Base-by-base conservation (phyloP, 2,113 vertebrate species). In the Gopherus evgoodei region DNA sequence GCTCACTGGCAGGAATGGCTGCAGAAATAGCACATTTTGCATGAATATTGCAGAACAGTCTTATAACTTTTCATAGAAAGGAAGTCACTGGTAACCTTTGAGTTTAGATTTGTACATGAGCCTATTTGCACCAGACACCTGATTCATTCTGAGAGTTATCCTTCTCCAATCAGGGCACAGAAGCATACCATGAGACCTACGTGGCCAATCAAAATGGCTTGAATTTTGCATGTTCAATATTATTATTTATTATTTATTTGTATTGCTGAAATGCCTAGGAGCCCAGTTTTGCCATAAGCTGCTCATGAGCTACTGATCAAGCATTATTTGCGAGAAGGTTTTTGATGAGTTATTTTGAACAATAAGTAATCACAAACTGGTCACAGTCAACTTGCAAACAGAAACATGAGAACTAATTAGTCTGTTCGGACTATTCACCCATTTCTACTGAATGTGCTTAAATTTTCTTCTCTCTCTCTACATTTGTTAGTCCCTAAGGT, bases 71-170 rank as follows among this genome's bases (percentile, higher is more conserved):
- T 76, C 72, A 76, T 27, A 42, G 72, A 25, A 76, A 76, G 21
- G 38, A 69, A 27, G 90, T 90, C 83, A 79, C 31, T 79, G 81
- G 38, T 96, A 92, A 90, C 93, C 96, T n/a, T 16, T 85, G 27
- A 86, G 91, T 91, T 86, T 81, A 57, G 62, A 31, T 78, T 88
- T 92, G 90, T 35, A 88, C 91, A 90, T n/a, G 6, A 1, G 16
- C 42, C 59, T 89, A n/a, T 91, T 54, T n/a, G 5, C n/a, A 91
- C 3, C 16, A 42, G 21, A 56, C 59, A n/a, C 79, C 84, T 35
- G 92, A 83, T 27, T 90, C 81, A 19, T n/a, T 16, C 56, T 38
- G 54, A 25, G 83, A 89, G 49, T 44, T 31, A 65, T 42, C n/a
- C 31, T 78, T 44, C 62, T 87, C 79, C 89, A 81, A 81, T 59